These are phyloP conservation scores for Mactromeris polynyma DNA, from an alignment of 2,888 invertebrate species.

Conservation along the genomic window DNA sequence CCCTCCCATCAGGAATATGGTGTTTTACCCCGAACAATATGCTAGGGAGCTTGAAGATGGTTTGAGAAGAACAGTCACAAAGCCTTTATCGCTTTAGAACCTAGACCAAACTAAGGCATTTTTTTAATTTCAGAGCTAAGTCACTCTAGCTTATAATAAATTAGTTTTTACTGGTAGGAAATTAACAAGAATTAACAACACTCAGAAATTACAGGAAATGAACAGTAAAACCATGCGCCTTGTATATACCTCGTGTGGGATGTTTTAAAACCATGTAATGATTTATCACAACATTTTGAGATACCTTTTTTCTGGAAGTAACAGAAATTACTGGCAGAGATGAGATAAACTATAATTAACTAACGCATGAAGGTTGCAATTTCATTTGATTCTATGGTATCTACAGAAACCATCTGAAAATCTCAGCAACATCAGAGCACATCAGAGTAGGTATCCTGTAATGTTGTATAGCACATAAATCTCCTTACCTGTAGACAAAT, in stretches of 20 bases:
- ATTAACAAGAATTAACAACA: background rate
- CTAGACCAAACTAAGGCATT: too few relatives aligned
- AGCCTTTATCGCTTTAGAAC: too few relatives aligned
- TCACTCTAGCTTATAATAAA: background rate
- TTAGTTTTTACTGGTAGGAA: background rate
- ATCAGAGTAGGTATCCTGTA: background rate
- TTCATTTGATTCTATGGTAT: background rate
- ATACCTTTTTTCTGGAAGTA: background rate
- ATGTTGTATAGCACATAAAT: background rate
- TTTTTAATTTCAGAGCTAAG: background rate
- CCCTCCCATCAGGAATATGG: too few relatives aligned
- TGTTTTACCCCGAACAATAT: too few relatives aligned
- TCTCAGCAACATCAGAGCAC: background rate
- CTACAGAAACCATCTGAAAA: background rate
- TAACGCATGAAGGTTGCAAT: background rate
- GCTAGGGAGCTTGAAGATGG: too few relatives aligned
- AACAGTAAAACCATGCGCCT: background rate
- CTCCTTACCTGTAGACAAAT: conserved; percentile 7
- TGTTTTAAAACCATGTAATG: conserved; percentile 9
- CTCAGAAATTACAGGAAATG: background rate
- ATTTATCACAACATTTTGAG: conserved; percentile 1
- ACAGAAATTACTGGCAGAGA: background rate
- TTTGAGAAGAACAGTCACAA: too few relatives aligned
- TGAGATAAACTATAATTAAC: background rate
- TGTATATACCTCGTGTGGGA: background rate